Evolutionary conservation across 1,140 invertebrate genomes (phyloP).

Genomic region (Lucilia cuprina): DNA sequence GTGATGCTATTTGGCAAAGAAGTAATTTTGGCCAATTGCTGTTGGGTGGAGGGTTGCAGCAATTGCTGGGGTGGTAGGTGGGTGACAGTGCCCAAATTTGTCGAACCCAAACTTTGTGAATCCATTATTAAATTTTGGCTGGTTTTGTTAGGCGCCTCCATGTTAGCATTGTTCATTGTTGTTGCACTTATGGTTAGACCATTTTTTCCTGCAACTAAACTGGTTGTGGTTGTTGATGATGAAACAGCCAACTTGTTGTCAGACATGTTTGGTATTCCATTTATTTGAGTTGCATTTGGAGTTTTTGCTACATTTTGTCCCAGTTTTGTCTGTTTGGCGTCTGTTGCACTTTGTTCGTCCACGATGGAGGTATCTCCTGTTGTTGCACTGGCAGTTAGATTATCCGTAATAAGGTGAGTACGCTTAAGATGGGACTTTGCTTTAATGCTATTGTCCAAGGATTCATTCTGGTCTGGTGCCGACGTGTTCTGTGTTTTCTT

Average conservation of each 20-base stretch:
- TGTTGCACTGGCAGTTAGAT: slow-evolving; percentile 46
- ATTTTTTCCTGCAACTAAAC: slow-evolving; percentile 49
- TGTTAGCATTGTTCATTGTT: neutral
- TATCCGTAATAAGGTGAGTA: neutral
- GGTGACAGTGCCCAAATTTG: slow-evolving; percentile 67
- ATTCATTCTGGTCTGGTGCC: neutral
- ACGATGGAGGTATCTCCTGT: slow-evolving; percentile 28
- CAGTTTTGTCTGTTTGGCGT: slow-evolving; percentile 7
- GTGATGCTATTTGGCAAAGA: slow-evolving; percentile 55
- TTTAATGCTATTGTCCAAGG: slow-evolving; percentile 40
- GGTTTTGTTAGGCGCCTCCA: neutral
- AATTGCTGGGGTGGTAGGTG: slow-evolving; percentile 55
- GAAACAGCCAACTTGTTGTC: neutral
- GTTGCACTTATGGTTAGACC: slow-evolving; percentile 56
- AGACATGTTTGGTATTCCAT: neutral
- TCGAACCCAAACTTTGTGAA: slow-evolving; percentile 66
- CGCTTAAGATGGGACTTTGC: slow-evolving; percentile 44
- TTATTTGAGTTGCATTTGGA: neutral
- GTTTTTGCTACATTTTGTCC: neutral
- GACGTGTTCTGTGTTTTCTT: slow-evolving; percentile 65
- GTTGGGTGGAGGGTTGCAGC: slow-evolving; percentile 30
- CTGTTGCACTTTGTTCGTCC: neutral
- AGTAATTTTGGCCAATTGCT: slow-evolving; percentile 23
- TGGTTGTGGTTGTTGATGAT: neutral
- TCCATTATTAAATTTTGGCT: neutral